Conservation (phyloP, 92 coral and sea anemone genomes). For the Palythoa heliodiscus region DNA sequence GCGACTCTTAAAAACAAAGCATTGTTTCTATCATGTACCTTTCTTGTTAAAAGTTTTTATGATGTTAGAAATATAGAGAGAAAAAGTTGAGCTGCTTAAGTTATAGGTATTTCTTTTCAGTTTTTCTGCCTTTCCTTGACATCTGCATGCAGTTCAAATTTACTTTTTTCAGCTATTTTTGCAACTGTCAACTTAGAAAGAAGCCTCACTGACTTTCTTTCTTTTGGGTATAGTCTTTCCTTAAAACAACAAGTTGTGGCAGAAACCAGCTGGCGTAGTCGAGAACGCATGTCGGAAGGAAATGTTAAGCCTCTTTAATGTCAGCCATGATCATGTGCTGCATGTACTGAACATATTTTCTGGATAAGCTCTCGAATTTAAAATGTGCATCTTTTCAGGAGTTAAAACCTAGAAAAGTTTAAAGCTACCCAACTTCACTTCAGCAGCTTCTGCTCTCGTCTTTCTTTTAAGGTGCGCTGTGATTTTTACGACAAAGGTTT, state of each 20-base stretch:
- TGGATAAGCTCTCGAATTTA: not conserved
- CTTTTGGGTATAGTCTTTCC: not conserved
- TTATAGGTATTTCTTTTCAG: not conserved
- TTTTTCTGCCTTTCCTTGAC: not conserved
- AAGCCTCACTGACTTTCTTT: not conserved
- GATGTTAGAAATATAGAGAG: not conserved
- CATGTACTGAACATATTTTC: not conserved
- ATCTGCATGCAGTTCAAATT: not conserved
- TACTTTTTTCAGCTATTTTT: not conserved
- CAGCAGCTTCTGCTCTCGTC: not conserved
- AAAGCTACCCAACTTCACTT: not conserved
- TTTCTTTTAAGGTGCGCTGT: no score
- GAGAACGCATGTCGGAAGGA: not conserved
- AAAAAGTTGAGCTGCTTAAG: not conserved
- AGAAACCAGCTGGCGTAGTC: not conserved
- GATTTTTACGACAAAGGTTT: not conserved
- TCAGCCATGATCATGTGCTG: not conserved
- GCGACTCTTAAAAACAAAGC: not conserved
- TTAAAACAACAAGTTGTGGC: conserved; percentile 18
- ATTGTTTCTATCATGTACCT: not conserved
- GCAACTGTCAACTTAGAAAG: conserved; percentile 7
- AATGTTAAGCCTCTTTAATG: not conserved
- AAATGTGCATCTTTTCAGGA: not conserved
- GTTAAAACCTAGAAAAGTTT: no score
- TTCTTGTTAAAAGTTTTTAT: not conserved